phyloP scores from a whole-genome alignment of 2,888 invertebrate genomes.

The Smittia aterrima region DNA sequence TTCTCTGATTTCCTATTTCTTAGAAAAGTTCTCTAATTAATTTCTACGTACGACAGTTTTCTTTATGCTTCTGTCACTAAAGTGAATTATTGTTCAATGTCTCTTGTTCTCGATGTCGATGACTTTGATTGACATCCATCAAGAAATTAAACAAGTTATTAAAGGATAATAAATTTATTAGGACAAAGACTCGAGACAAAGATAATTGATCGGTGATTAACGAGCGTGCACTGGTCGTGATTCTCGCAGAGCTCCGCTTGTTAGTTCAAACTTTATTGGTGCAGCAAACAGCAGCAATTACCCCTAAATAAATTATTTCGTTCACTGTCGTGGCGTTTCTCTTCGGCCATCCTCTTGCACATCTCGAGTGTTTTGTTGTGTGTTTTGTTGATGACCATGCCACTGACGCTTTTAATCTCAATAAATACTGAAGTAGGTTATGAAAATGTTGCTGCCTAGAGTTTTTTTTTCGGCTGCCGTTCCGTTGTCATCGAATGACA shows the following conservation, averaged over 20 bases:
- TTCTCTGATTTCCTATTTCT: neutral
- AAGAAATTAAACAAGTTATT: constrained; percentile 8
- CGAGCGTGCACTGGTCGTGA: neutral
- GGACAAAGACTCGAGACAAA: neutral
- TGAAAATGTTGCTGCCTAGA: constrained; percentile 38
- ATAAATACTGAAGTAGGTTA: constrained; percentile 40
- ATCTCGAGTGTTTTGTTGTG: neutral
- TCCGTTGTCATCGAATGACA: constrained; percentile 30
- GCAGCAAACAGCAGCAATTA: constrained; percentile 26
- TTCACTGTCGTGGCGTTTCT: neutral
- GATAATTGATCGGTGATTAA: neutral
- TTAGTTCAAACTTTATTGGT: neutral
- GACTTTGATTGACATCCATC: neutral
- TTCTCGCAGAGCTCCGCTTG: neutral
- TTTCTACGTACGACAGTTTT: neutral
- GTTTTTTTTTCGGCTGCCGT: neutral
- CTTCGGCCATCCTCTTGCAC: neutral
- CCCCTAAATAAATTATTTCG: constrained; percentile 36
- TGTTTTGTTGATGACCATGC: neutral
- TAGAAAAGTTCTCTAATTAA: constrained; percentile 24
- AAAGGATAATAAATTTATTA: constrained; percentile 39
- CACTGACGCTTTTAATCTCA: constrained; percentile 33
- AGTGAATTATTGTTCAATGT: constrained; percentile 18
- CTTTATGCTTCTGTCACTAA: neutral
- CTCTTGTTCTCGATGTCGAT: neutral